Conservation (phyloP, 2,797 vertebrate species). For the Oryzias sinensis region DNA sequence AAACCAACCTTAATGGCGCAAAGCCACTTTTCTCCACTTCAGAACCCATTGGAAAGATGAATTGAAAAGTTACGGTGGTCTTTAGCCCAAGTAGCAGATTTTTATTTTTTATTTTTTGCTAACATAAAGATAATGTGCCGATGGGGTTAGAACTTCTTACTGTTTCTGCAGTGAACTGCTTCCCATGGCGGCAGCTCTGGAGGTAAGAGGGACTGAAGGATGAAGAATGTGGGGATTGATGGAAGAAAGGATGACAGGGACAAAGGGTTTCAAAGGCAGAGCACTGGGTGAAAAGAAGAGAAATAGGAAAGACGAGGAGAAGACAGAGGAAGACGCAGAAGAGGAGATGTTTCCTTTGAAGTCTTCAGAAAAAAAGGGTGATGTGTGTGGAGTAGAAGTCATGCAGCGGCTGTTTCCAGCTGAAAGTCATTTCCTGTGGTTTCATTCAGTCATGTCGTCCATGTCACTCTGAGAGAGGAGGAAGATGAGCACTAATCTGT, state of each 20-base stretch:
- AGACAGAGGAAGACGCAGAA: slow-evolving; percentile 10
- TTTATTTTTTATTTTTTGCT: too few species aligned
- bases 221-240: neutral
- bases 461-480: neutral
- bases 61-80: too few species aligned
- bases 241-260: neutral
- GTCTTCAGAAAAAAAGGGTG: slow-evolving; percentile 15
- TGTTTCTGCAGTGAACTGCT: neutral
- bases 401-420: neutral
- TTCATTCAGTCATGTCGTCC: neutral
- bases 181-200: too few species aligned
- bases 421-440: neutral
- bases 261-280: neutral
- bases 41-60: too few species aligned
- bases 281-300: neutral
- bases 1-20: too few species aligned
- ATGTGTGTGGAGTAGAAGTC: slow-evolving; percentile 6
- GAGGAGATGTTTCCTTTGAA: slow-evolving; percentile 36
- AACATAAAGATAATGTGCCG: too few species aligned
- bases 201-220: neutral
- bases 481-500: neutral
- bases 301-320: neutral
- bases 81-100: too few species aligned
- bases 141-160: too few species aligned
- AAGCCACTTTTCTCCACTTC: too few species aligned